Evolutionary conservation across 2,113 vertebrate genomes (phyloP).

Genomic region (Chionis minor): DNA sequence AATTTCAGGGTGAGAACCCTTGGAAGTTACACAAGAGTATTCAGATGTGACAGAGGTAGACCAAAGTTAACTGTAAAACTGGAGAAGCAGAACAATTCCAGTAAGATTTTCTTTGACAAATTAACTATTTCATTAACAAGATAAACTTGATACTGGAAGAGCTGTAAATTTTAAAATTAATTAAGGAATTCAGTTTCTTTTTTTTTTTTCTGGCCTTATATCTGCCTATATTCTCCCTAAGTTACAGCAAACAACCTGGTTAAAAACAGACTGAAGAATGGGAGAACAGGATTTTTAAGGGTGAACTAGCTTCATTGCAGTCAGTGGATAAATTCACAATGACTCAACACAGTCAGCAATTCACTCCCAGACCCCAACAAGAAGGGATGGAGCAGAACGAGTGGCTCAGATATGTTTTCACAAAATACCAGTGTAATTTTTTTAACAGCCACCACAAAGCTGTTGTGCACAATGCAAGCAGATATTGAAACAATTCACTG

Average conservation of each 20-base stretch:
- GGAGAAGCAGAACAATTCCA: background rate
- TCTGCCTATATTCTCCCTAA: background rate
- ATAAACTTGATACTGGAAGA: background rate
- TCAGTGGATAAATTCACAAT: background rate
- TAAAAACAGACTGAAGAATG: background rate
- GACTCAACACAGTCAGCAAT: background rate
- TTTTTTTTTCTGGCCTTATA: background rate
- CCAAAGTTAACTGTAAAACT: background rate
- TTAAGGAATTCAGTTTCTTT: background rate
- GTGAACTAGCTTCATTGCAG: background rate
- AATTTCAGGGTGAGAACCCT: background rate
- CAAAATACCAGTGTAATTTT: background rate
- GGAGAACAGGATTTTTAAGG: background rate
- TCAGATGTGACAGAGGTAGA: background rate
- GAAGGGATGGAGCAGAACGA: background rate
- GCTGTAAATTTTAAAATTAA: background rate
- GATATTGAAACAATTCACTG: background rate
- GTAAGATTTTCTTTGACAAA: background rate
- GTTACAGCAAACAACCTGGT: background rate
- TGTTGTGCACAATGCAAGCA: background rate
- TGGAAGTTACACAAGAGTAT: background rate
- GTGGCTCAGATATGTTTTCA: background rate
- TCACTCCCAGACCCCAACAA: background rate
- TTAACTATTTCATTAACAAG: background rate
- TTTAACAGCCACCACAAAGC: background rate